Evolutionary conservation across 2,113 vertebrate species (phyloP).

Genomic region (Glaucomys volans): DNA sequence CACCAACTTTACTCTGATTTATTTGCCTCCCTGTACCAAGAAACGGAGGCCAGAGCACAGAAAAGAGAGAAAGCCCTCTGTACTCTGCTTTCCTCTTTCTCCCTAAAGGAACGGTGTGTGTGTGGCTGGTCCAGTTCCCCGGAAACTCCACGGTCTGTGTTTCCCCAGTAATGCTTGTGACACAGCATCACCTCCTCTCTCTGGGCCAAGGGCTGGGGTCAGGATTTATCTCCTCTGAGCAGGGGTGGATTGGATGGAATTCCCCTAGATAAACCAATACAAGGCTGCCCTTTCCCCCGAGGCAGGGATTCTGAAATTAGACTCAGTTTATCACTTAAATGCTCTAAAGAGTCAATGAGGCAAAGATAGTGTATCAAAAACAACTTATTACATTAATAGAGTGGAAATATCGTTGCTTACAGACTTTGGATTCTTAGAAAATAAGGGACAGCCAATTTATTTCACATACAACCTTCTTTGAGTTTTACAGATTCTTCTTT

Average conservation of each 20-base stretch:
- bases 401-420: not conserved
- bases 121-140: not conserved
- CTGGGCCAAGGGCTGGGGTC: not conserved
- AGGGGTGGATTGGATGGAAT: not conserved
- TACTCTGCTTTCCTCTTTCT: not conserved
- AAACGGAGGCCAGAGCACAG: not conserved
- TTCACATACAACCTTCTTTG: not conserved
- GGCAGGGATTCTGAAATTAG: not conserved
- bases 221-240: not conserved
- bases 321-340: not conserved
- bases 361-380: not conserved
- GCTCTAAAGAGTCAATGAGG: not conserved
- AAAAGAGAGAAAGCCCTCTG: not conserved
- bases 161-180: not conserved
- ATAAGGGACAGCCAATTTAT: not conserved
- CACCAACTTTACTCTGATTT: not conserved
- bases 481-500: not conserved
- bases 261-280: not conserved
- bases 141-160: not conserved
- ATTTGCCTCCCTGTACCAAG: not conserved
- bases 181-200: accelerated
- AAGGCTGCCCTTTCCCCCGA: not conserved
- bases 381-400: not conserved
- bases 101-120: not conserved
- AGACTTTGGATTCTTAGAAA: not conserved